Percentiles rank a stretch among this genome's conserved stretches.
These are phyloP conservation scores for Cyprinodon diabolis DNA, from an alignment of 2,797 vertebrate species.

Conservation along the genomic window DNA sequence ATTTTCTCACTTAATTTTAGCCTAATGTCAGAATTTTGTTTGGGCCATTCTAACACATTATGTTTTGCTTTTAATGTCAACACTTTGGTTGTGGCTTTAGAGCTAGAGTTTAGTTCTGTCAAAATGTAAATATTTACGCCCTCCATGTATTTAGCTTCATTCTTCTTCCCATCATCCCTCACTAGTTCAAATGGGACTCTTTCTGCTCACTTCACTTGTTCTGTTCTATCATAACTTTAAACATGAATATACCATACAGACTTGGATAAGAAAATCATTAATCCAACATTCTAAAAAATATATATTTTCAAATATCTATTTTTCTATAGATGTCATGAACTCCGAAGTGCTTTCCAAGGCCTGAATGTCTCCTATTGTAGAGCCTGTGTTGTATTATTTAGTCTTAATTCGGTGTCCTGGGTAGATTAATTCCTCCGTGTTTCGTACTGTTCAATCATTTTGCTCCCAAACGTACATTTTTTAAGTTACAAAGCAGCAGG, in stretches of 20 bases:
- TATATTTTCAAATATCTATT: slow-evolving; percentile 20
- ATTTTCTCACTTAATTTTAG: too few species aligned
- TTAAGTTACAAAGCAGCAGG: background rate
- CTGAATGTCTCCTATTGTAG: slow-evolving; percentile 12
- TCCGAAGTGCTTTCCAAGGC: slow-evolving; percentile 6
- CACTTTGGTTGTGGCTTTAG: too few species aligned
- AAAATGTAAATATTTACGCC: too few species aligned
- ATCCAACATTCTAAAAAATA: background rate
- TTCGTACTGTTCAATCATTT: background rate
- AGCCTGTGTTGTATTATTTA: slow-evolving; percentile 20
- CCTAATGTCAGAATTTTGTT: too few species aligned
- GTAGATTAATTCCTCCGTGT: background rate
- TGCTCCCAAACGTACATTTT: background rate
- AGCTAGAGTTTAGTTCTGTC: too few species aligned
- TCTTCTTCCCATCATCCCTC: too few species aligned
- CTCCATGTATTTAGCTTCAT: too few species aligned
- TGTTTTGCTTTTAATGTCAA: too few species aligned
- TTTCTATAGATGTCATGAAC: slow-evolving; percentile 13
- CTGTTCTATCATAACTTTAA: too few species aligned
- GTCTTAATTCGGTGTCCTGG: slow-evolving; percentile 22
- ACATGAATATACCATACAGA: background rate
- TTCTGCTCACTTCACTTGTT: too few species aligned
- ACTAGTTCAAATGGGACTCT: too few species aligned
- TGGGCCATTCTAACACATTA: too few species aligned
- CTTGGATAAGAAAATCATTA: background rate